Evolutionary conservation across 2,113 vertebrate species (phyloP).

Genomic region (Enhydra lutris): DNA sequence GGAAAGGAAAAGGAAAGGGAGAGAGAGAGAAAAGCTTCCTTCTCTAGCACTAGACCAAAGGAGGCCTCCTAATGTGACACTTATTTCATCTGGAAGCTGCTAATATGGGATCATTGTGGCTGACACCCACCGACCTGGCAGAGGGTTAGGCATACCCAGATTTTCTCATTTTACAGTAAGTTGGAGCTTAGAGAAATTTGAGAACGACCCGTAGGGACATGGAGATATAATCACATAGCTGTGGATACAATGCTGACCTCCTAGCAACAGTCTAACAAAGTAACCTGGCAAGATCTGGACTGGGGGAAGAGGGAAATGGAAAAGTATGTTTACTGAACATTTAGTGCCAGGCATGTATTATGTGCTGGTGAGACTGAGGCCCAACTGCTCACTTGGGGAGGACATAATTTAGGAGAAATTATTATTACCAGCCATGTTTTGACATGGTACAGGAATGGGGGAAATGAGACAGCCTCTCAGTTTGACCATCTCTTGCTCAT

Average conservation of each 20-base stretch:
- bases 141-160: neutral
- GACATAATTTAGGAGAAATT: neutral
- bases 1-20: too few relatives aligned
- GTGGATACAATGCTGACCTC: neutral
- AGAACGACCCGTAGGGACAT: neutral
- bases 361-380: neutral
- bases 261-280: neutral
- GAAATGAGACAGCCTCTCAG: neutral
- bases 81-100: neutral
- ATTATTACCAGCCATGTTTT: neutral
- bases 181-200: neutral
- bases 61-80: neutral
- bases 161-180: neutral
- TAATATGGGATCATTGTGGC: neutral
- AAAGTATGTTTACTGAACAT: neutral
- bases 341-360: neutral
- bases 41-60: neutral
- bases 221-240: neutral
- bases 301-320: neutral
- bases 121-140: neutral
- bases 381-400: neutral
- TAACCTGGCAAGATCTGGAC: neutral
- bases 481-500: neutral
- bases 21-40: neutral
- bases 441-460: neutral